phyloP scores from a whole-genome alignment of 2,113 vertebrate genomes.

The Eublepharis macularius region DNA sequence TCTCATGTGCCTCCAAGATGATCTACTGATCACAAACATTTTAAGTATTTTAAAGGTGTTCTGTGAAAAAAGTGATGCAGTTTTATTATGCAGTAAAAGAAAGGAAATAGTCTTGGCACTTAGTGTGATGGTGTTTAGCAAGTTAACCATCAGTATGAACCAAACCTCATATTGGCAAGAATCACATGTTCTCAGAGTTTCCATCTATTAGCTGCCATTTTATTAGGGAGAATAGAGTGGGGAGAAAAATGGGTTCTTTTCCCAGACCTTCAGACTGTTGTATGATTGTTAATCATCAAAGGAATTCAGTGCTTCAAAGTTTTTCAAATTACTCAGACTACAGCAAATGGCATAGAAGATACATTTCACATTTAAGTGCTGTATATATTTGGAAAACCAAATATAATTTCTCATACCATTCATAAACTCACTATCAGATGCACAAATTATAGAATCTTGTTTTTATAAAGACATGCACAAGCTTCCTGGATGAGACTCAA shows the following conservation, averaged over 20 bases:
- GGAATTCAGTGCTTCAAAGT: slow-evolving; percentile 43
- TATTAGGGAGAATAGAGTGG: slow-evolving; percentile 50
- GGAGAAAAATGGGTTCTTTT: slow-evolving; percentile 50
- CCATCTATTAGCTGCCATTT: slow-evolving; percentile 59
- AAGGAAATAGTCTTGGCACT: slow-evolving; percentile 71
- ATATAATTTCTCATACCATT: background rate
- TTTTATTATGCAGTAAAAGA: slow-evolving; percentile 71
- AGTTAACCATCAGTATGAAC: slow-evolving; percentile 61
- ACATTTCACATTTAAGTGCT: slow-evolving; percentile 36
- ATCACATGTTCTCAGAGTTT: slow-evolving; percentile 66
- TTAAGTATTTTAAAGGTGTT: slow-evolving; percentile 51
- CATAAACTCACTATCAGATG: slow-evolving; percentile 19
- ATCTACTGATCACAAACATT: slow-evolving; percentile 58
- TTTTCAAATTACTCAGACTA: slow-evolving; percentile 12
- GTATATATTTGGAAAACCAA: slow-evolving; percentile 39
- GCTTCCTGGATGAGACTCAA: background rate
- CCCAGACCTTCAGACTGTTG: slow-evolving; percentile 42
- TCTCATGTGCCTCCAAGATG: slow-evolving; percentile 47
- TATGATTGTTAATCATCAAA: slow-evolving; percentile 49
- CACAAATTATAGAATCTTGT: background rate
- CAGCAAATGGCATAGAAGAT: background rate
- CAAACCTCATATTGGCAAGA: slow-evolving; percentile 63
- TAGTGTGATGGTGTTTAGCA: slow-evolving; percentile 48
- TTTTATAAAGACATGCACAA: background rate
- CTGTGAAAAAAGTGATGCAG: slow-evolving; percentile 57